Evolutionary conservation across 2,888 invertebrate genomes (phyloP).

Genomic region (Leuctra nigra): DNA sequence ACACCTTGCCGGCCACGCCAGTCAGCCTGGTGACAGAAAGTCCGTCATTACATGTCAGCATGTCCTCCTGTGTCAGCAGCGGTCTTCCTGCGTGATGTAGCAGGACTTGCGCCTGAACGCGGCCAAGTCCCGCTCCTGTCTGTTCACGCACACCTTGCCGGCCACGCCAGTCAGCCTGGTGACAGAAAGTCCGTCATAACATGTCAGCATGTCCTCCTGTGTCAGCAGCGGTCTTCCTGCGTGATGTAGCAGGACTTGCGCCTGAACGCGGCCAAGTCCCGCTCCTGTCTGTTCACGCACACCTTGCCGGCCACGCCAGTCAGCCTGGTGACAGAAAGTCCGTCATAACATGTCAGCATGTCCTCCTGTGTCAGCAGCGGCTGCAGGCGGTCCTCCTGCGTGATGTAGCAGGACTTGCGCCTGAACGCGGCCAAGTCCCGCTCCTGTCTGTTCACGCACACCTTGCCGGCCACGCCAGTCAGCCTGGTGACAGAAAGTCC

Average conservation of each 20-base stretch:
- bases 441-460: slow-evolving; percentile 71
- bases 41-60: no score
- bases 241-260: slow-evolving; percentile 86
- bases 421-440: slow-evolving; percentile 62
- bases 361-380: slow-evolving; percentile 84
- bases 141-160: slow-evolving; percentile 75
- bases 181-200: no score
- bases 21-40: no score
- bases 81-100: slow-evolving; percentile 91
- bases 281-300: slow-evolving; percentile 67
- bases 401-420: slow-evolving; percentile 83
- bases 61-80: no score
- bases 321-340: no score
- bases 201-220: no score
- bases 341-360: no score
- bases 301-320: slow-evolving; percentile 75
- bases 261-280: slow-evolving; percentile 60
- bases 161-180: slow-evolving; percentile 64
- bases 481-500: no score
- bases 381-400: slow-evolving; percentile 83
- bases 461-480: slow-evolving; percentile 70
- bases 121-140: slow-evolving; percentile 64
- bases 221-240: slow-evolving; percentile 87
- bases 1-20: slow-evolving; percentile 72
- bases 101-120: slow-evolving; percentile 64